Evolutionary conservation across 2,113 vertebrate species (phyloP), one percentile per base, ranked within the genome.

Genomic region (Salvelinus namaycush): DNA sequence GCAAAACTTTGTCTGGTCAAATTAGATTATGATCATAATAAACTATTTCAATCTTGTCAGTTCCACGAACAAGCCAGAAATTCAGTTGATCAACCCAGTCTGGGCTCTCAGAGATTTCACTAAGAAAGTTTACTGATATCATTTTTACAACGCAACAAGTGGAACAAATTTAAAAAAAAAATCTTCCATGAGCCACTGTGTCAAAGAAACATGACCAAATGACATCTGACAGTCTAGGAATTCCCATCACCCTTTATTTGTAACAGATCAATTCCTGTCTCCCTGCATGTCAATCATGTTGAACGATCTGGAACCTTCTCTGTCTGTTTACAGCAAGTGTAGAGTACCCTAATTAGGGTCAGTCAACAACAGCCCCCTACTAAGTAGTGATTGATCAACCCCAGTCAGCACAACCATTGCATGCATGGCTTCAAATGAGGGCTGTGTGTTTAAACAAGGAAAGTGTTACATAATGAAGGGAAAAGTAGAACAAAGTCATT

Each of bases 371-470:
- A 31, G 51, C 71, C 51, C 51, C 51, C 27, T 60, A 26, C 31
- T 73, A 73, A 62, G 70, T 57, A 54, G 49, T 73, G 59, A 73
- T 73, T 73, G 54, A 73, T 34, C 18, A 72, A 20, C 11, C 24
- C 14, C n/a, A 62, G 59, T 9, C 59, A 62, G 22, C 7, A 9
- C 5, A 1, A n/a, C n/a, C 59, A 62, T 24, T 62, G 16, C 59
- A n/a, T 24, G n/a, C 59, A n/a, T 62, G 5, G 59, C 59, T 22
- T 62, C 7, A 62, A 62, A 11, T 11, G 59, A 22, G 7, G 59
- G 2, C n/a, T 62, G 59, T 3, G 7, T 20, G 54, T 57, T 22
- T 62, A 9, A 62, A 62, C 54, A 57, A 57, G 54, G 54, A 20
- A 57, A 57, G 8, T 62, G n/a, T 62, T 62, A 62, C 8, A 24